Evolutionary conservation across 1,140 invertebrate genomes (phyloP).

Genomic region (Oscheius sp.): DNA sequence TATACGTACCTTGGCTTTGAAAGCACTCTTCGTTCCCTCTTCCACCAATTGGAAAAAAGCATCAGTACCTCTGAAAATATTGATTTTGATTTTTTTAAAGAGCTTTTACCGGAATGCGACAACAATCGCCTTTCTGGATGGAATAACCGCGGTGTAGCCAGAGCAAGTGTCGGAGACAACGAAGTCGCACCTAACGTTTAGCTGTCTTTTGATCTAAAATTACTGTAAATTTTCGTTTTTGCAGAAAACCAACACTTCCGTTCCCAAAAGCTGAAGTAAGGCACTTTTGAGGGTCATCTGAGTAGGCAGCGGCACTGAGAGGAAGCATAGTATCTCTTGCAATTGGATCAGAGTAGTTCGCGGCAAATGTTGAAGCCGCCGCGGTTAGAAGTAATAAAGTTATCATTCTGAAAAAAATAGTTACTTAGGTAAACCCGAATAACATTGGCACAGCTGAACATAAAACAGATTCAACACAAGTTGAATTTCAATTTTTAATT

Average conservation of each 20-base stretch:
- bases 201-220: conserved; percentile 32
- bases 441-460: too few species aligned
- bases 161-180: conserved; percentile 37
- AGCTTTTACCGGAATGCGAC: conserved; percentile 45
- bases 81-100: too few species aligned
- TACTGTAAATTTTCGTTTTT: background rate
- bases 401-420: too few species aligned
- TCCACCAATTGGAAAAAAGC: conserved; percentile 42
- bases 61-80: conserved; percentile 45
- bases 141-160: conserved; percentile 43
- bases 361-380: too few species aligned
- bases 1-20: conserved; percentile 12
- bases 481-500: too few species aligned
- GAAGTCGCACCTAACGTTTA: conserved; percentile 38
- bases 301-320: conserved; percentile 42
- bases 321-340: conserved; percentile 45
- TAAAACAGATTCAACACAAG: too few species aligned
- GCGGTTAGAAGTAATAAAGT: too few species aligned
- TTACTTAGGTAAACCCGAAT: too few species aligned
- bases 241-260: background rate
- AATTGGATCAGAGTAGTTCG: conserved; percentile 37
- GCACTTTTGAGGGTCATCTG: conserved; percentile 42
- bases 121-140: conserved; percentile 39
- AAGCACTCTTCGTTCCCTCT: conserved; percentile 36
- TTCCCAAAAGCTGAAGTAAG: conserved; percentile 35